Evolutionary conservation across 92 coral and sea anemone species (phyloP).

Genomic region (Epizoanthus rinbou): DNA sequence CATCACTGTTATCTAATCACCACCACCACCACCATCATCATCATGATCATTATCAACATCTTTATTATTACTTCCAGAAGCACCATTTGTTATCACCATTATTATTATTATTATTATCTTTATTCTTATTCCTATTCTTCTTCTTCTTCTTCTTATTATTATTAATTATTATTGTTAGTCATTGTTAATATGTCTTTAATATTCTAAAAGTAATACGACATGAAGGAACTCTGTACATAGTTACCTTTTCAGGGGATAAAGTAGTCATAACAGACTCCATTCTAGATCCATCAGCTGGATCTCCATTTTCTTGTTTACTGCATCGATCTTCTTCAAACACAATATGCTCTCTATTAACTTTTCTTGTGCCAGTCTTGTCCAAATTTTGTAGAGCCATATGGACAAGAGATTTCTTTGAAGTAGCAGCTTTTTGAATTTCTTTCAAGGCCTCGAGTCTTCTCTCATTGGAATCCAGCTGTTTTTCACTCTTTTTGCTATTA

Average conservation of each 20-base stretch:
- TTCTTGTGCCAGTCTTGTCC: slow-evolving; percentile 46
- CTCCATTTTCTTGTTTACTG: slow-evolving; percentile 33
- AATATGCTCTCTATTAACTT: slow-evolving; percentile 48
- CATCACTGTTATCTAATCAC: no score
- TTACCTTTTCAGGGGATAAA: slow-evolving; percentile 22
- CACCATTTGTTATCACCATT: no score
- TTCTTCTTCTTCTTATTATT: no score
- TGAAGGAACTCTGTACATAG: no score
- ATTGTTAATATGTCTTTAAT: no score
- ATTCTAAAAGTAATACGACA: no score
- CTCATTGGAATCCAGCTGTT: slow-evolving; percentile 72
- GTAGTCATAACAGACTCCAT: background rate
- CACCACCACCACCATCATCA: no score
- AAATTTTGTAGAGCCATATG: slow-evolving; percentile 77
- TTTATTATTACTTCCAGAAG: no score
- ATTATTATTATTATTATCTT: no score
- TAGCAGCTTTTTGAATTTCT: slow-evolving; percentile 53
- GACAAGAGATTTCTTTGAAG: slow-evolving; percentile 61
- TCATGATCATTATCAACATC: no score
- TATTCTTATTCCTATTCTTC: no score
- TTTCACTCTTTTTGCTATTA: background rate
- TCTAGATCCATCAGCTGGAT: slow-evolving; percentile 4
- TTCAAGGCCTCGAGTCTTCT: slow-evolving; percentile 79
- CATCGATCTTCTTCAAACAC: slow-evolving; percentile 65
- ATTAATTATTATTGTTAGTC: no score